Evolutionary conservation across 2,888 invertebrate species (phyloP).

Genomic region (Byasa hedistus): DNA sequence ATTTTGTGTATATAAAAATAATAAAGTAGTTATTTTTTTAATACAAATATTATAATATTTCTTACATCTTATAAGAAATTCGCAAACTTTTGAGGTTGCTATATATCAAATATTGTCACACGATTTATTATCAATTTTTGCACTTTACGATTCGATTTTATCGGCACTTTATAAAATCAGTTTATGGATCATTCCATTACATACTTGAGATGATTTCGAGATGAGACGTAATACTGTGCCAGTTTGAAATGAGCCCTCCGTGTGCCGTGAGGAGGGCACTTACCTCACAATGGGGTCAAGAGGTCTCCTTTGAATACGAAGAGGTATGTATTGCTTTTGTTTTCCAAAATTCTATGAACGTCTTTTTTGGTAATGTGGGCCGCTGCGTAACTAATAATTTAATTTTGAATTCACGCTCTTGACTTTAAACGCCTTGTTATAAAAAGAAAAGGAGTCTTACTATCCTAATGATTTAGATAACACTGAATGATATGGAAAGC

Average conservation of each 20-base stretch:
- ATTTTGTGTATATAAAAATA: too few relatives aligned
- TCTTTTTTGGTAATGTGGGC: background rate
- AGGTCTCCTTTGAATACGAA: background rate
- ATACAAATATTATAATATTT: too few relatives aligned
- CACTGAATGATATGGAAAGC: too few relatives aligned
- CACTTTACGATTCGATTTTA: background rate
- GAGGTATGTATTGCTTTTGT: constrained; percentile 9
- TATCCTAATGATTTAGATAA: too few relatives aligned
- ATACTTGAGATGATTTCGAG: constrained; percentile 5
- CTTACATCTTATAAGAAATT: too few relatives aligned
- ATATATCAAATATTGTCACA: too few relatives aligned
- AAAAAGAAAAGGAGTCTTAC: too few relatives aligned
- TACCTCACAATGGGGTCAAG: constrained; percentile 20
- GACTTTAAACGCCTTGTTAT: too few relatives aligned
- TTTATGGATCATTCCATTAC: constrained; percentile 5
- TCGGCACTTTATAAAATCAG: background rate
- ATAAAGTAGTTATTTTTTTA: too few relatives aligned
- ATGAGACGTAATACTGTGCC: constrained; percentile 3
- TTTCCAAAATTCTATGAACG: background rate
- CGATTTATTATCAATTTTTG: constrained; percentile 7
- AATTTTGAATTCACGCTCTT: too few relatives aligned
- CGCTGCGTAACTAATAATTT: too few relatives aligned
- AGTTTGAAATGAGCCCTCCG: background rate
- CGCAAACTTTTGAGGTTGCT: too few relatives aligned
- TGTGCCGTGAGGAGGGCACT: background rate